These are phyloP conservation scores for Phrynocephalus forsythii DNA, from an alignment of 2,797 vertebrate species.

Conservation along the genomic window DNA sequence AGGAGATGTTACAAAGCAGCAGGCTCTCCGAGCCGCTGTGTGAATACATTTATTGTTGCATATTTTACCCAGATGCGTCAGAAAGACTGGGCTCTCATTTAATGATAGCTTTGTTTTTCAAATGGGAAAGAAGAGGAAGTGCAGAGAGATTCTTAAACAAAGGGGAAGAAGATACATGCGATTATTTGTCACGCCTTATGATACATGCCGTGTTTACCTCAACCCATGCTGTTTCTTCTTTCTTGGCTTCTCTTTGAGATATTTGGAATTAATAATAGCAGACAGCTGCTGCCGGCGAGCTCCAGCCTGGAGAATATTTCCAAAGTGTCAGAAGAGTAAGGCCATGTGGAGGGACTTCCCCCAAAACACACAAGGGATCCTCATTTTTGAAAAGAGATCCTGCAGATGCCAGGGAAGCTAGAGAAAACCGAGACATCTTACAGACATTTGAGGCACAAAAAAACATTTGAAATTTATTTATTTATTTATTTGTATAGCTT, in stretches of 20 bases:
- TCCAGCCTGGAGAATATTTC: slow-evolving; percentile 49
- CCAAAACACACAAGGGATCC: slow-evolving; percentile 21
- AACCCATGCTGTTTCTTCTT: slow-evolving; percentile 40
- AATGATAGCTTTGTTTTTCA: slow-evolving; percentile 40
- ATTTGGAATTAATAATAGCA: slow-evolving; percentile 28
- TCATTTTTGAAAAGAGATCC: slow-evolving; percentile 48
- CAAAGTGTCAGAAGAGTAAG: slow-evolving; percentile 17
- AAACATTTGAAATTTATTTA: neutral
- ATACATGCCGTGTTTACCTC: slow-evolving; percentile 65
- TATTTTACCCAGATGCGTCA: slow-evolving; percentile 52
- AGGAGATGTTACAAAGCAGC: slow-evolving; percentile 52
- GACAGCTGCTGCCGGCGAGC: slow-evolving; percentile 39
- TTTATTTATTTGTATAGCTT: no score
- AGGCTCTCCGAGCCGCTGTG: slow-evolving; percentile 14
- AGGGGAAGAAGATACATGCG: slow-evolving; percentile 51
- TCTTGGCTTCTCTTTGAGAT: slow-evolving; percentile 41
- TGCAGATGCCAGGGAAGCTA: slow-evolving; percentile 26
- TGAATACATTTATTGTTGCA: slow-evolving; percentile 49
- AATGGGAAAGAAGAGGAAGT: slow-evolving; percentile 47
- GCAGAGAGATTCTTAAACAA: slow-evolving; percentile 53
- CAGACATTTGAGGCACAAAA: no score
- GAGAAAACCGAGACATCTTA: slow-evolving; percentile 12
- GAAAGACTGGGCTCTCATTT: slow-evolving; percentile 26
- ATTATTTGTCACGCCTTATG: slow-evolving; percentile 59
- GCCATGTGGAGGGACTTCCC: neutral